Base-by-base conservation (phyloP, 2,888 invertebrate species). In the Smittia aterrima region DNA sequence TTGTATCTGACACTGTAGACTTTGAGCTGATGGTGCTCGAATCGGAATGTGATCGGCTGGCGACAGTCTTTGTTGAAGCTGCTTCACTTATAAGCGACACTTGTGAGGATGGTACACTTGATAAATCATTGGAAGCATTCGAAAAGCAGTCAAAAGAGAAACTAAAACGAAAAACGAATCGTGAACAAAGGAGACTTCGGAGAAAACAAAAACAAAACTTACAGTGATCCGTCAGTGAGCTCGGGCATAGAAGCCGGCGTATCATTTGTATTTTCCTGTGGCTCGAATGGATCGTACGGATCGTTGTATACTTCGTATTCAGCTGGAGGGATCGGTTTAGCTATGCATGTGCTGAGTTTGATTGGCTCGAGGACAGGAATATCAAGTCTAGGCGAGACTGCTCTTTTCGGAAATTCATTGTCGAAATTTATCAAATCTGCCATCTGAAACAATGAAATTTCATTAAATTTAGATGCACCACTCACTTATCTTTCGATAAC, bases 341-440 rank as follows among this genome's bases (percentile, higher is more conserved):
- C 18, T 7, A 18, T 47, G 53, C 18, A 13, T 2, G 18, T 47
- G 11, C 53, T 47, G 4, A 47, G n/a, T 47, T 18, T 47, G 4
- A 62, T 62, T 62, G 62, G 62, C 62, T 18, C 20, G 6, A 47
- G n/a, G 4, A 16, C 53, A 4, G 53, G 53, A 13, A 11, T 4
- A 47, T 16, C n/a, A 4, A 18, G 53, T 4, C 3, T 13, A 47
- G 53, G 53, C 53, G 53, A 47, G 11, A 47, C 53, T 47, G 53
- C n/a, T 11, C 53, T 2, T 4, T 47, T 47, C 11, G 18, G 11
- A 47, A 18, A 4, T 16, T 47, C 53, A n/a, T 66, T 47, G n/a
- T 71, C 71, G 16, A 71, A 71, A 32, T 71, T 71, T 16, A 71
- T 71, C 16, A 71, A 58, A 18, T 71, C 54, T 18, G 32, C 71